Evolutionary conservation across 1,140 invertebrate genomes (phyloP).

Genomic region (Eupristina koningsbergeri): DNA sequence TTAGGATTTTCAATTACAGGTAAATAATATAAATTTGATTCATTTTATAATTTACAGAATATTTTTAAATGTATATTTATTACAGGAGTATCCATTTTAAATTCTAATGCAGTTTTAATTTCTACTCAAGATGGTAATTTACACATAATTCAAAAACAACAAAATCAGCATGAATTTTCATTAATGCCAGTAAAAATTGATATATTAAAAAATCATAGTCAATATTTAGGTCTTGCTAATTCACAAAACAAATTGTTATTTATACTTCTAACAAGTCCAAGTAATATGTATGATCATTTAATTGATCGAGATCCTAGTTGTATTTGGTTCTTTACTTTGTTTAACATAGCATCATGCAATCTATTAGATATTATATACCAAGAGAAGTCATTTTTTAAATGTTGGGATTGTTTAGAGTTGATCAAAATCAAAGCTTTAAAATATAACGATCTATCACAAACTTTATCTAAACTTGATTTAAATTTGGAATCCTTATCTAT

Average conservation of each 20-base stretch:
- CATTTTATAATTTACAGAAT: background rate
- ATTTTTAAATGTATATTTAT: slow-evolving; percentile 48
- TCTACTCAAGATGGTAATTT: slow-evolving; percentile 62
- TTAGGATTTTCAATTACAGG: slow-evolving; percentile 62
- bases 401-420: slow-evolving; percentile 69
- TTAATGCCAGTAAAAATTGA: slow-evolving; percentile 52
- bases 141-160: slow-evolving; percentile 50
- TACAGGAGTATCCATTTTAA: slow-evolving; percentile 56
- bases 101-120: slow-evolving; percentile 55
- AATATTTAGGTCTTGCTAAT: slow-evolving; percentile 64
- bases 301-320: slow-evolving; percentile 62
- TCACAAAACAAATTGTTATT: slow-evolving; percentile 62
- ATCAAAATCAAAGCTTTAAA: slow-evolving; percentile 63
- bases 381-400: slow-evolving; percentile 40
- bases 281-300: slow-evolving; percentile 65
- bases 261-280: slow-evolving; percentile 64
- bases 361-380: slow-evolving; percentile 26
- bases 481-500: slow-evolving; percentile 60
- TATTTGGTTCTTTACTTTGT: slow-evolving; percentile 61
- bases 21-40: slow-evolving; percentile 40
- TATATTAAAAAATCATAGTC: slow-evolving; percentile 56
- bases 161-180: slow-evolving; percentile 43
- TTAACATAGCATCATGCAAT: slow-evolving; percentile 33
- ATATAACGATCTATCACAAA: slow-evolving; percentile 38
- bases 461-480: slow-evolving; percentile 49